These are phyloP conservation scores for Paramuricea clavata DNA, from an alignment of 92 coral and sea anemone species.

Conservation along the genomic window DNA sequence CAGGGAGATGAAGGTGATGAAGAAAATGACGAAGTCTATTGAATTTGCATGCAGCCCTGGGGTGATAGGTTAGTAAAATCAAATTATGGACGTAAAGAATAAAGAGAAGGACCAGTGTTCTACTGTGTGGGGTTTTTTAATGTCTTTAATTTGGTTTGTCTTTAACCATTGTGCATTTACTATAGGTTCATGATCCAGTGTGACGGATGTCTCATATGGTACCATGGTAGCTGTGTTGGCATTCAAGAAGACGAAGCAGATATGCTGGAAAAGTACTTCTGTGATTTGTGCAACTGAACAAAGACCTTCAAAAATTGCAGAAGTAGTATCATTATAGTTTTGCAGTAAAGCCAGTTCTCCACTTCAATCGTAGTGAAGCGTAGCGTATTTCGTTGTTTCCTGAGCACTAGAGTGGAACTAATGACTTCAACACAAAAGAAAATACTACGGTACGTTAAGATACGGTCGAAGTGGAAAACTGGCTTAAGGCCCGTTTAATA, in stretches of 20 bases:
- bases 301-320: too few relatives aligned
- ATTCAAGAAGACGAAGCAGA: conserved; percentile 40
- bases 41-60: conserved; percentile 55
- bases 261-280: conserved; percentile 1
- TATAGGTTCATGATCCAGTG: conserved; percentile 47
- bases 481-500: too few relatives aligned
- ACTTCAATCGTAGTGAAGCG: too few relatives aligned
- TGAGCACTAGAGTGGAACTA: too few relatives aligned
- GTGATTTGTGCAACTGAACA: conserved; percentile 36
- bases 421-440: too few relatives aligned
- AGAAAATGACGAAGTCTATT: conserved; percentile 10
- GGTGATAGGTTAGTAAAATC: conserved; percentile 22
- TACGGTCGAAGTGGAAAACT: too few relatives aligned
- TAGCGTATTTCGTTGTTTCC: too few relatives aligned
- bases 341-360: too few relatives aligned
- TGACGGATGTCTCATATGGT: conserved; percentile 50
- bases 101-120: too few relatives aligned
- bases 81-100: background rate
- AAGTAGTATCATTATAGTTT: background rate
- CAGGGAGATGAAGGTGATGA: conserved; percentile 21
- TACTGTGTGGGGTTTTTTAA: too few relatives aligned
- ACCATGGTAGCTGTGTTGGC: conserved; percentile 54
- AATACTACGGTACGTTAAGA: too few relatives aligned
- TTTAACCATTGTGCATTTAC: background rate
- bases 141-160: background rate